phyloP scores from a whole-genome alignment of 2,113 vertebrate genomes.

The Azemiops feae region DNA sequence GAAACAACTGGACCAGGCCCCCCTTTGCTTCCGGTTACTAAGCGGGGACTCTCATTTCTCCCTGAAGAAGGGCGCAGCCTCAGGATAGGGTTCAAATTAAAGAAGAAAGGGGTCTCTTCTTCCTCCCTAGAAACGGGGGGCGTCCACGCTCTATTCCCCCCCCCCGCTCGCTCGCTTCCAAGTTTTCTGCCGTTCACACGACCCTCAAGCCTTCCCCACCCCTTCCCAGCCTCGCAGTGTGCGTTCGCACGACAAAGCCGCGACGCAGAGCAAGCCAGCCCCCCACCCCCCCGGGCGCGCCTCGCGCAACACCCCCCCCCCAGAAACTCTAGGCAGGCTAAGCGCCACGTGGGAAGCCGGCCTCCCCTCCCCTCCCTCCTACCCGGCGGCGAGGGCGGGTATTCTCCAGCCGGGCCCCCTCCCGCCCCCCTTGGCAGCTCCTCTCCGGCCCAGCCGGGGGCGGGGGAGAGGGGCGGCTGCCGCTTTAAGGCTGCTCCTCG shows the following conservation, averaged over 20 bases:
- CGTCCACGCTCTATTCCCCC: background rate
- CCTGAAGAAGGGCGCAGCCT: fast-evolving
- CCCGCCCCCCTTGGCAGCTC: conserved; percentile 22
- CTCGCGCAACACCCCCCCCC: too few relatives aligned
- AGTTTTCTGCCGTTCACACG: background rate
- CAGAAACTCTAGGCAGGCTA: background rate
- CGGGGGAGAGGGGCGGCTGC: conserved; percentile 43
- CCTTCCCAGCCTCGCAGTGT: background rate
- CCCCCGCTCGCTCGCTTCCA: background rate
- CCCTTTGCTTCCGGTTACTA: background rate
- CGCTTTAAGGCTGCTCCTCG: conserved; percentile 66
- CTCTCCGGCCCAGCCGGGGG: conserved; percentile 80
- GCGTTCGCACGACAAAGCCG: background rate
- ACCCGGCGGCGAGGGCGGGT: background rate
- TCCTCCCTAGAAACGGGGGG: background rate
- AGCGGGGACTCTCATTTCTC: background rate
- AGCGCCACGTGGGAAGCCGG: background rate
- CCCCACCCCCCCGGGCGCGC: too few relatives aligned
- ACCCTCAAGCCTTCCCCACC: background rate
- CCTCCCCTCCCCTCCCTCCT: background rate
- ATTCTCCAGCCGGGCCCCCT: background rate
- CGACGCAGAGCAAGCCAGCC: background rate
- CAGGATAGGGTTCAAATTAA: background rate
- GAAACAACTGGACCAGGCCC: background rate
- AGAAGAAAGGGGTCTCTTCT: background rate